phyloP scores from a whole-genome alignment of 2,888 invertebrate genomes.

The Sthenelais limicola region DNA sequence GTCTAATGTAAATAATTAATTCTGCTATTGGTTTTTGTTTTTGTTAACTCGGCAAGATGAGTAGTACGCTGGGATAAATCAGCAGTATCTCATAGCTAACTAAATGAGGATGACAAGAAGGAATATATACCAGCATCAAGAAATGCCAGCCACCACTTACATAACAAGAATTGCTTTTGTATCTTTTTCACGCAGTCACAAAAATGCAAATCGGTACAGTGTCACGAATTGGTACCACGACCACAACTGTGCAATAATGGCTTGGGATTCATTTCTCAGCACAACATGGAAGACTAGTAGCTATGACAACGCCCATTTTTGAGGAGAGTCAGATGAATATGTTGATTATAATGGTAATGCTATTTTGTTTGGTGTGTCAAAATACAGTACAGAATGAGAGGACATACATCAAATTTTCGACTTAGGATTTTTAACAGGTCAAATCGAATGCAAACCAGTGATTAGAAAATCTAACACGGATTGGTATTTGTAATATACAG shows the following conservation, averaged over 20 bases:
- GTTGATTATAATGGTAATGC: too few relatives aligned
- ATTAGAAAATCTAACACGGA: constrained; percentile 32
- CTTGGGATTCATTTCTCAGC: constrained; percentile 13
- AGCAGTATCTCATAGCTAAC: constrained; percentile 31
- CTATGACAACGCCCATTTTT: constrained; percentile 25
- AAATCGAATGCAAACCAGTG: constrained; percentile 39
- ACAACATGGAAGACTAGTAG: constrained; percentile 30
- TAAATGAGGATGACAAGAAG: constrained; percentile 27
- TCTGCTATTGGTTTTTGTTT: constrained; percentile 22
- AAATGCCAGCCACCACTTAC: constrained; percentile 41
- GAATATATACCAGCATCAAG: constrained; percentile 36
- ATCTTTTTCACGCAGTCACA: constrained; percentile 29
- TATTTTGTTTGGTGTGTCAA: constrained; percentile 26
- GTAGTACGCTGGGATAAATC: neutral
- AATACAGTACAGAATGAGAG: constrained; percentile 27
- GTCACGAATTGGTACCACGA: constrained; percentile 31
- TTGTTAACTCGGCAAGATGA: constrained; percentile 3
- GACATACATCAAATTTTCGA: too few relatives aligned
- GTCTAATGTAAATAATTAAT: constrained; percentile 16
- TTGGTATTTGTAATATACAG: too few relatives aligned
- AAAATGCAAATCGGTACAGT: constrained; percentile 28
- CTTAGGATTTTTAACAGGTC: too few relatives aligned
- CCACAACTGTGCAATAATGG: constrained; percentile 33
- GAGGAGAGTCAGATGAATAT: neutral
- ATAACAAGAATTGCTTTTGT: too few relatives aligned